Percentiles rank a stretch among this genome's conserved stretches.
These are phyloP conservation scores for Dasypogon diadema DNA, from an alignment of 2,888 invertebrate genomes.

Conservation along the genomic window DNA sequence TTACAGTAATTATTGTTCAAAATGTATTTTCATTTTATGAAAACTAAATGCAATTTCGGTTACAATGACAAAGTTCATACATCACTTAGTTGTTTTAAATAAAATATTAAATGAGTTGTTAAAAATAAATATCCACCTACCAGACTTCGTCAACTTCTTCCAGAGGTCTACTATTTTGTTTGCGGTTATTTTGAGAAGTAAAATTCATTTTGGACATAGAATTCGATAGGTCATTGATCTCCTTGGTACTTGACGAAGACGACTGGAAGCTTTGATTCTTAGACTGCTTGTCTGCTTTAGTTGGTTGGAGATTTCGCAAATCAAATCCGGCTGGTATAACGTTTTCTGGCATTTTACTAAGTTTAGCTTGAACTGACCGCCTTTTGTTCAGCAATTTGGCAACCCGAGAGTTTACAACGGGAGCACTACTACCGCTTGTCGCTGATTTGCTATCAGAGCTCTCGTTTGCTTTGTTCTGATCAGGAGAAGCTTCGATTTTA, in stretches of 20 bases:
- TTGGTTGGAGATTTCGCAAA: conserved; percentile 38
- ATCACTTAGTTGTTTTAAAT: neutral
- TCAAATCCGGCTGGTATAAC: conserved; percentile 52
- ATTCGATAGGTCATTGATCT: neutral
- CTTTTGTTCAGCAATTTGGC: neutral
- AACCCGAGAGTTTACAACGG: neutral
- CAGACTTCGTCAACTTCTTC: conserved; percentile 48
- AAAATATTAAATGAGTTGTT: neutral
- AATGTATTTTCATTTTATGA: neutral
- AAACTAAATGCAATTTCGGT: neutral
- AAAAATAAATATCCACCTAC: conserved; percentile 49
- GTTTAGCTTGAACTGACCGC: conserved; percentile 26
- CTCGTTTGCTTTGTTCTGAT: neutral
- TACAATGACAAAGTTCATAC: neutral
- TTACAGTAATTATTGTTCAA: conserved; percentile 1
- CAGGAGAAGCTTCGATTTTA: neutral
- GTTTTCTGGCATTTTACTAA: conserved; percentile 38
- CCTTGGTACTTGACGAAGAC: neutral
- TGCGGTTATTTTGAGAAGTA: neutral
- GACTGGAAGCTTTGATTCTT: neutral
- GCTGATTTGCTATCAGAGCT: neutral
- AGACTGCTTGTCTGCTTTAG: neutral
- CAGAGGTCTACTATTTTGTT: conserved; percentile 1
- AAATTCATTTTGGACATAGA: neutral
- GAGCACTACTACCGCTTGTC: neutral